Base-by-base conservation (phyloP, 2,113 vertebrate species). In the Bubo blakistoni region DNA sequence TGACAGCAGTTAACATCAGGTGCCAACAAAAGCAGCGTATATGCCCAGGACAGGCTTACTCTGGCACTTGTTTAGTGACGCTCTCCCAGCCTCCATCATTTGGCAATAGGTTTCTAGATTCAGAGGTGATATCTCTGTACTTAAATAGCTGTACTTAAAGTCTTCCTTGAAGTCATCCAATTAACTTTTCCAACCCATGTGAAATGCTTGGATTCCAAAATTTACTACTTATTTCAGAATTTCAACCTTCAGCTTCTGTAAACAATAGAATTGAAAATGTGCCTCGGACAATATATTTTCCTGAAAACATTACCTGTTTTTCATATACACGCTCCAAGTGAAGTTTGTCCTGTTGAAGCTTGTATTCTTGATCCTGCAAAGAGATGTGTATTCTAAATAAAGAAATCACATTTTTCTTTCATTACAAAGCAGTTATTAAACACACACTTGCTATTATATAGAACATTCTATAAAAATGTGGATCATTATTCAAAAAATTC, bases 341-440 rank as follows among this genome's bases (percentile, higher is more conserved):
- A 82, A 97, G 97, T 96, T 97, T 99, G 71, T 99, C 98, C 91
- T 98, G 98, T 80, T 99, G 98, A 96, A 98, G 97, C 61, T 97
- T 98, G 70, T 93, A 95, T 86, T 99, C 99, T 92, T 98, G 98
- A 87, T 99, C 99, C 99, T 99, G 96, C 81, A 84, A 96, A 94
- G 94, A 90, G 66, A 42, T 32, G 65, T 44, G 15, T 8, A 67
- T 57, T 94, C 44, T 77, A 66, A 91, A 90, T 9, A 61, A 58
- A 63, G 10, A 67, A 84, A 52, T 13, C 13, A 15, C 15, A 32
- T 26, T 73, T 55, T 67, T 29, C 66, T 74, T 57, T 46, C 8
- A 21, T 67, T 92, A 73, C 70, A 83, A 72, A 67, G 18, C 24
- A 70, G 29, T 16, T 36, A 27, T 47, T 67, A 67, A 71, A 49